A percentile compares a stretch with the other conserved stretches of the same genome.
phyloP scores from a whole-genome alignment of 2,888 invertebrate genomes.

The Watsonalla binaria region DNA sequence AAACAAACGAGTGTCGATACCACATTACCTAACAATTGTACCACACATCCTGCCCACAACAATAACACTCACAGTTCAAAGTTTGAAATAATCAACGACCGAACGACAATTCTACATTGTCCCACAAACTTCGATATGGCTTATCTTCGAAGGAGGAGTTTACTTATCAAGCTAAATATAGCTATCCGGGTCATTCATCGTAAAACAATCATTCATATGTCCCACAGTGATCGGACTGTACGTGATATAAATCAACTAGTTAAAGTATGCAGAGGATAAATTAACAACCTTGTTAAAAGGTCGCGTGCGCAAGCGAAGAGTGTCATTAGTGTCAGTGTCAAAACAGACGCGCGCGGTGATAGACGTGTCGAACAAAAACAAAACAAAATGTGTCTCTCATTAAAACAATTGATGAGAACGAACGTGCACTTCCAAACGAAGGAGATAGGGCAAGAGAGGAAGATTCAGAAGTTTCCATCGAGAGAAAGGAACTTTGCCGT shows the following conservation, averaged over 20 bases:
- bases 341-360: constrained; percentile 12
- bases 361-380: constrained; percentile 10
- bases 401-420: constrained; percentile 65
- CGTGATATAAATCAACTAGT: constrained; percentile 33
- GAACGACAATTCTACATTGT: not conserved
- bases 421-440: constrained; percentile 57
- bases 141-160: not conserved
- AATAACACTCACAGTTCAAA: not conserved
- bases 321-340: constrained; percentile 8
- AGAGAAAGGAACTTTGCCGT: constrained; percentile 84
- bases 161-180: not conserved
- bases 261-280: constrained; percentile 34
- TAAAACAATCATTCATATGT: constrained; percentile 31
- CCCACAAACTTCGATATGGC: not conserved
- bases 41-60: not conserved
- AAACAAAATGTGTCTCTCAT: constrained; percentile 55
- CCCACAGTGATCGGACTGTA: constrained; percentile 21
- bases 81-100: not conserved
- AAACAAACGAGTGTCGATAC: too few species aligned
- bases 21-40: not conserved
- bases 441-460: constrained; percentile 45
- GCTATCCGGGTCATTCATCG: constrained; percentile 29
- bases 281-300: constrained; percentile 40
- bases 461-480: constrained; percentile 81
- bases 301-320: constrained; percentile 26